phyloP scores from a whole-genome alignment of 2,113 vertebrate genomes.

The Alligator sinensis region DNA sequence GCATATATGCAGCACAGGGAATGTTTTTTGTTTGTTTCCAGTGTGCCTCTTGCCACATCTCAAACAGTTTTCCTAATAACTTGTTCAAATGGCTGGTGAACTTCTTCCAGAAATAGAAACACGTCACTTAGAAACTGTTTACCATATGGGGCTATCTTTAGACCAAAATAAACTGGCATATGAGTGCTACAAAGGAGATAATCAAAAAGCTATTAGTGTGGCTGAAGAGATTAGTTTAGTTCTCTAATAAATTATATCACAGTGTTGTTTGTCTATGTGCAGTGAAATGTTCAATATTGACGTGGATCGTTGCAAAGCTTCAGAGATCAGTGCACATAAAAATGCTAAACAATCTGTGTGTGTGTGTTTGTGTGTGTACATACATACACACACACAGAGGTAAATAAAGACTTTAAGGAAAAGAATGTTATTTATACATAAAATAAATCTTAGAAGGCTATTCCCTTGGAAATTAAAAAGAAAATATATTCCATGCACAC shows the following conservation, averaged over 20 bases:
- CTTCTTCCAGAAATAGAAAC: conserved; percentile 11
- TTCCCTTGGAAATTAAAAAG: conserved; percentile 2
- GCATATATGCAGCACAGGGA: too few species aligned
- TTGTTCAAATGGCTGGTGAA: neutral
- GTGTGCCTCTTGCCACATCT: too few species aligned
- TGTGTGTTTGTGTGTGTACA: too few species aligned
- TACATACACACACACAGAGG: neutral
- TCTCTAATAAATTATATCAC: neutral
- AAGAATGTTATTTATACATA: neutral
- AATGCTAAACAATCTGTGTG: neutral
- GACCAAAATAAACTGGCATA: neutral
- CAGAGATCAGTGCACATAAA: neutral
- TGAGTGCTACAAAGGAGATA: neutral
- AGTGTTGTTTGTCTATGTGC: neutral
- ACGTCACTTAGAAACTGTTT: neutral
- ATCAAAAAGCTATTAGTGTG: neutral
- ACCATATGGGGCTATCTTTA: neutral
- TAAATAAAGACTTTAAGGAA: neutral
- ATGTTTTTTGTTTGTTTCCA: too few species aligned
- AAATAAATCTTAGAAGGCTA: neutral
- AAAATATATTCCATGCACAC: neutral
- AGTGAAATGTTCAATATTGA: neutral
- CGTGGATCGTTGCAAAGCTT: neutral
- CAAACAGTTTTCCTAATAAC: neutral
- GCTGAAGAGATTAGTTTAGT: neutral